Base-by-base conservation (phyloP, 1,140 invertebrate genomes). In the Anadara kagoshimensis region DNA sequence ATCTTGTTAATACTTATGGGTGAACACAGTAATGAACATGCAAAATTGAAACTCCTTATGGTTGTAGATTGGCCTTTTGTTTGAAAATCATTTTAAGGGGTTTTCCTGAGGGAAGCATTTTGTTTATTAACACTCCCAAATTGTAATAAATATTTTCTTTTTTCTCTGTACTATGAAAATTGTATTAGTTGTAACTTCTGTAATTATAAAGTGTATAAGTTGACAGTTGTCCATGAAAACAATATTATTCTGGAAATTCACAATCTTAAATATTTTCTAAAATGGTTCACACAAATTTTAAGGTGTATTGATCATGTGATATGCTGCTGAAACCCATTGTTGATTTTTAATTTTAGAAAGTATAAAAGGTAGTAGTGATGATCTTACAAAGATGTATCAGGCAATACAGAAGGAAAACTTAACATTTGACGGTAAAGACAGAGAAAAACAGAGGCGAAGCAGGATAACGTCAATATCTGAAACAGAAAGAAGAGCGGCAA, bases 341-440 rank as follows among this genome's bases (percentile, higher is more conserved):
- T 29, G 20, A 57, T 12, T 20, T 26, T n/a, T 65, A 29, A 1
- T 47, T 24, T 4, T 47, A 20, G n/a, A 65, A 14, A 65, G 20
- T 41, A 44, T 65, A 1, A 16, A 63, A n/a, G 43, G 67, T 5
- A 83, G 80, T 69, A 76, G 67, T 18, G 83, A 83, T 44, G 84
- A 83, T 26, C 66, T 85, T 0, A 67, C 78, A 20, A 62, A 47
- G 16, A 76, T 87, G 56, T 76, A 82, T 54, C 56, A 77, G 14
- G 69, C 78, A 61, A 80, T 83, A 44, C 79, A 79, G 44, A 81
- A 69, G 58, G 61, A 76, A 63, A 71, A 82, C 54, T 70, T 86
- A 11, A 84, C 80, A 44, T 79, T 87, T 64, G 80, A 81, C 76
- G 86, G 86, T 16, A 81, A 79, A 53, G 76, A 85, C 69, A 77